Percentiles rank a stretch among this genome's conserved stretches.
Conservation (phyloP, 2,888 invertebrate genomes). For the Melangyna quadrimaculata region DNA sequence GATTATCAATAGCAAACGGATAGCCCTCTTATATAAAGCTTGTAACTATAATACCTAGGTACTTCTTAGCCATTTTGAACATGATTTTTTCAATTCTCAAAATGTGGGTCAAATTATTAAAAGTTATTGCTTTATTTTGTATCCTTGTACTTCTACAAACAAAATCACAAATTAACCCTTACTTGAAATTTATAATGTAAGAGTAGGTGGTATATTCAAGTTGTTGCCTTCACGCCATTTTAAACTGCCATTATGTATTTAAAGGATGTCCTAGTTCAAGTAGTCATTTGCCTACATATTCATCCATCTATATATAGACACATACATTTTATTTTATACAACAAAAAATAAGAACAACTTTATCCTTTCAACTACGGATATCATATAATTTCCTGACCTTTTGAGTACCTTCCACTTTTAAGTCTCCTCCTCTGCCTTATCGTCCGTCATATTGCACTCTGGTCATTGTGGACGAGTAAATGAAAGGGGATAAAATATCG, state of each 20-base stretch:
- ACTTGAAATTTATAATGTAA: not conserved
- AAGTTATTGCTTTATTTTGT: not conserved
- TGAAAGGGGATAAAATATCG: slow-evolving; percentile 41
- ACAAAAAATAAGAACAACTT: slow-evolving; percentile 6
- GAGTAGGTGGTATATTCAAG: not conserved
- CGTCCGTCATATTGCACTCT: not conserved
- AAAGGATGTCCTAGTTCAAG: slow-evolving; percentile 49
- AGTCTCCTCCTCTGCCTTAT: not conserved
- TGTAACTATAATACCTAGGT: too few species aligned
- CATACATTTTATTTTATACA: not conserved
- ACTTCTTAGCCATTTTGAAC: slow-evolving; percentile 23
- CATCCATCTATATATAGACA: not conserved
- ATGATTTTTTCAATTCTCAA: slow-evolving; percentile 41
- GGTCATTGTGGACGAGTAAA: not conserved
- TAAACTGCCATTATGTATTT: slow-evolving; percentile 38
- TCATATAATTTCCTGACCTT: slow-evolving; percentile 56
- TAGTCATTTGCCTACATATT: slow-evolving; percentile 26
- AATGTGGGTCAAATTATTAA: slow-evolving; percentile 8
- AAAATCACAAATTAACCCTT: slow-evolving; percentile 1
- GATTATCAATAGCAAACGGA: slow-evolving; percentile 9
- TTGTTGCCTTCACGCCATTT: slow-evolving; percentile 33
- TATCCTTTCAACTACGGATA: slow-evolving; percentile 50
- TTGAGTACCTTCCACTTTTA: not conserved
- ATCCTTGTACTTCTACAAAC: not conserved
- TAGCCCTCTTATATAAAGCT: slow-evolving; percentile 1